Evolutionary conservation across 1,140 invertebrate species (phyloP), one percentile per base, ranked within the genome.

Genomic region (Drosophila varians): DNA sequence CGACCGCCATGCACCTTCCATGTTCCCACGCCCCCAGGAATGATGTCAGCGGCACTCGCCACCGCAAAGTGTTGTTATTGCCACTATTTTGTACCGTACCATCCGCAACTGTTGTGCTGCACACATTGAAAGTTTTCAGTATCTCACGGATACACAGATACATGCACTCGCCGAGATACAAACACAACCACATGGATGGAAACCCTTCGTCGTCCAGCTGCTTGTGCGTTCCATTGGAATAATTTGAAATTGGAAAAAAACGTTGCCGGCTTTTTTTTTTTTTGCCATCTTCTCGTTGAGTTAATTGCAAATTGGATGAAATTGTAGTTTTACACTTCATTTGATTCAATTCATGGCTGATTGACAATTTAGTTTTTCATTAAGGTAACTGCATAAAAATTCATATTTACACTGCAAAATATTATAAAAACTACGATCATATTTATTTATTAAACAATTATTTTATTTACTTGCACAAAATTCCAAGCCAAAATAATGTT

Each of bases 261-360:
- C n/a, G 36, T 21, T 52, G 28, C 61, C 57, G 18, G 18, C 38
- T 4, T 25, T n/a, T 45, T 9, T 19, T 45, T 45, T 45, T 74
- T 54, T 76, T 65, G 60, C 66, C 74, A 78, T 78, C 79, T 79
- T 83, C 78, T 79, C 77, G 84, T 89, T 76, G 86, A 86, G 88
- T 90, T 90, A 90, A 90, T 90, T 90, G 89, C 88, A 90, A 90
- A 90, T 90, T 89, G 88, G 88, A 89, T 90, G 79, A 90, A 90
- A 89, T 90, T 90, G 79, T 89, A 90, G 90, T 90, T 90, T 90
- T 90, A 89, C 89, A 90, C 88, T 90, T 90, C 88, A 90, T 90
- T 90, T 89, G 74, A 76, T 77, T 77, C 79, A 89, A 78, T 89
- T 90, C 89, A 90, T 83, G 88, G 79, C 83, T 90, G 88, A 89